A percentile compares a stretch with the other conserved stretches of the same genome.
These are phyloP conservation scores for Platichthys stellatus DNA, from an alignment of 2,113 vertebrate species.

Conservation along the genomic window DNA sequence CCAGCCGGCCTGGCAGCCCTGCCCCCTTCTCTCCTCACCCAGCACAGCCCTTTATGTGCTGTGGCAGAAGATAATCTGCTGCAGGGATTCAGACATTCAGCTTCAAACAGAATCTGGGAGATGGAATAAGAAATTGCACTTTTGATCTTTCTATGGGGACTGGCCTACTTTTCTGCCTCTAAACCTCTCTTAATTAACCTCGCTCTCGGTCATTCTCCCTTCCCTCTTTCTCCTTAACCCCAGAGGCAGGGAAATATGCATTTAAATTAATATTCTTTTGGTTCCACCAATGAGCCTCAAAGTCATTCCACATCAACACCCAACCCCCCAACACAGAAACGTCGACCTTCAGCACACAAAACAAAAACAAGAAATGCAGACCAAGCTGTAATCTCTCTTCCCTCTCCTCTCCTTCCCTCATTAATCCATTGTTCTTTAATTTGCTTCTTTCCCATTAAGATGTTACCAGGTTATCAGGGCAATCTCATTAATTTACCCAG, in stretches of 20 bases:
- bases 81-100: conserved; percentile 32
- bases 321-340: conserved; percentile 32
- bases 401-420: conserved; percentile 15
- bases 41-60: conserved; percentile 17
- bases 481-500: conserved; percentile 57
- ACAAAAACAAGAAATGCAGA: not conserved
- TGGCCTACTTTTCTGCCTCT: not conserved
- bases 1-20: conserved; percentile 38
- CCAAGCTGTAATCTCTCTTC: conserved; percentile 23
- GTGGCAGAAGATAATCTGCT: conserved; percentile 24
- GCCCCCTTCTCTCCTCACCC: not conserved
- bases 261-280: conserved; percentile 49
- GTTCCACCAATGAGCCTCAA: conserved; percentile 24
- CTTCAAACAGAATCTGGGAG: conserved; percentile 54
- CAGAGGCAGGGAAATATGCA: conserved; percentile 35
- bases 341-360: conserved; percentile 5
- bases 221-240: not conserved
- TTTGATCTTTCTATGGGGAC: conserved; percentile 32
- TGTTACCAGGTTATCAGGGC: conserved; percentile 18
- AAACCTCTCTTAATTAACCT: conserved; percentile 4
- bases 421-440: conserved; percentile 37
- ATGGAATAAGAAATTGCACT: conserved; percentile 27
- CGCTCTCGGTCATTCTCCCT: not conserved
- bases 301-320: conserved; percentile 28
- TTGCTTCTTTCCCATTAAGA: conserved; percentile 14